Evolutionary conservation across 2,888 invertebrate species (phyloP).

Genomic region (Bembecia ichneumoniformis): DNA sequence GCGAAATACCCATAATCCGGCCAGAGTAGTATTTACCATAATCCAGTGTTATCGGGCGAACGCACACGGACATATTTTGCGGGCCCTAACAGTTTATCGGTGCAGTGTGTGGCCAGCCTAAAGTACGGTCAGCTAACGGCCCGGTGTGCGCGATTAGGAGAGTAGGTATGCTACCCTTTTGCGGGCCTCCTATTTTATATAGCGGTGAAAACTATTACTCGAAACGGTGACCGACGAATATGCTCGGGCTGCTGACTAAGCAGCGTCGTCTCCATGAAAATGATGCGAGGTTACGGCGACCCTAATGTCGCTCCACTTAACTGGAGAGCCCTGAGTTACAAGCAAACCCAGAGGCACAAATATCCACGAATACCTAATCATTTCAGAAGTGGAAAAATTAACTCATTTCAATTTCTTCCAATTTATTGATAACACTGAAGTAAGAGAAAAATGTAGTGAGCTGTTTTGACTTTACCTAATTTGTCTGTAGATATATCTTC

Average conservation of each 20-base stretch:
- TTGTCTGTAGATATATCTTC: too few relatives aligned
- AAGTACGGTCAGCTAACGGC: slow-evolving; percentile 1
- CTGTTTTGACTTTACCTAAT: too few relatives aligned
- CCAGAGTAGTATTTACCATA: slow-evolving; percentile 42
- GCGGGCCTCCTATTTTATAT: background rate
- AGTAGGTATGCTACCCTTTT: background rate
- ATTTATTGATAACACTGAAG: too few relatives aligned
- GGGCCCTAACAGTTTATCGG: slow-evolving; percentile 16
- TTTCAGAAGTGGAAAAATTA: too few relatives aligned
- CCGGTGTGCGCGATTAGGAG: background rate
- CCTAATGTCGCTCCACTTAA: too few relatives aligned
- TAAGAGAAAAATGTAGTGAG: too few relatives aligned
- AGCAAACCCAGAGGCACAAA: too few relatives aligned
- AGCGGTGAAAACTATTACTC: background rate
- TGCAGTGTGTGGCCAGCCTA: slow-evolving; percentile 7
- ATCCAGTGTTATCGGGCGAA: slow-evolving; percentile 39
- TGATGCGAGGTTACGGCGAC: too few relatives aligned
- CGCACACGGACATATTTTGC: slow-evolving; percentile 39
- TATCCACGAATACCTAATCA: too few relatives aligned
- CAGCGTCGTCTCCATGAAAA: background rate
- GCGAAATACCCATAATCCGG: slow-evolving; percentile 37
- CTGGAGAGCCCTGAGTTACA: too few relatives aligned
- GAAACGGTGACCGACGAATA: slow-evolving; percentile 42
- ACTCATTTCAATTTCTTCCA: too few relatives aligned
- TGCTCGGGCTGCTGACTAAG: slow-evolving; percentile 30